Evolutionary conservation across 2,888 invertebrate genomes (phyloP), one percentile per base, ranked within the genome.

Genomic region (Anorthoa munda): DNA sequence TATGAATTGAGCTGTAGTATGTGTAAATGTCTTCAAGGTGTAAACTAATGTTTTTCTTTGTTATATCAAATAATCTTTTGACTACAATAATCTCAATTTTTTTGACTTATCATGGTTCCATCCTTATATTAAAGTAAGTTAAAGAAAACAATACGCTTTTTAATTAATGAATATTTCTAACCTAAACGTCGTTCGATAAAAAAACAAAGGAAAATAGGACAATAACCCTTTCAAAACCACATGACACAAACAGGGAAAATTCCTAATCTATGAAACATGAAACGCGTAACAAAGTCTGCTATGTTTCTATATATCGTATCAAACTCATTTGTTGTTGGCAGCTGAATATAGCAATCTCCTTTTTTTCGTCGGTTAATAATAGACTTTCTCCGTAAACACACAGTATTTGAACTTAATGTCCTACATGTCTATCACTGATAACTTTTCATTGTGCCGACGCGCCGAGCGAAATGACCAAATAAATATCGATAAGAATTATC

Each of bases 391-490:
- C 18, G 11, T 46, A 72, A 64, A 39, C 21, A 53, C 55, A 13
- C 17, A 55, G 31, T 59, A 31, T 60, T 63, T 66, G 39, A 45
- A 63, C 56, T 31, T 69, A 53, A 46, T 80, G 67, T 67, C 39
- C 64, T 66, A 79, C 50, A 66, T 73, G 66, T 65, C 31, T 67
- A 68, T 79, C 83, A 69, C 71, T 75, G 77, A 80, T 85, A 75
- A 78, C 72, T 64, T 51, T 66, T 66, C 66, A 69, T 79, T 73
- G 72, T 79, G 59, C 55, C 71, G 26, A n/a, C 61, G 56, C 63
- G 65, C 72, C 64, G 81, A 88, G 89, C 87, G 90, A 92, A 94
- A 93, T 94, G 92, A 90, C 92, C 93, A 91, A 93, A 92, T 89
- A 89, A 87, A 83, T 90, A 91, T 92, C 90, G 87, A 86, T 86